Evolutionary conservation across 64 coral and sea anemone genomes (phyloP).

Genomic region (Porites australiensis): DNA sequence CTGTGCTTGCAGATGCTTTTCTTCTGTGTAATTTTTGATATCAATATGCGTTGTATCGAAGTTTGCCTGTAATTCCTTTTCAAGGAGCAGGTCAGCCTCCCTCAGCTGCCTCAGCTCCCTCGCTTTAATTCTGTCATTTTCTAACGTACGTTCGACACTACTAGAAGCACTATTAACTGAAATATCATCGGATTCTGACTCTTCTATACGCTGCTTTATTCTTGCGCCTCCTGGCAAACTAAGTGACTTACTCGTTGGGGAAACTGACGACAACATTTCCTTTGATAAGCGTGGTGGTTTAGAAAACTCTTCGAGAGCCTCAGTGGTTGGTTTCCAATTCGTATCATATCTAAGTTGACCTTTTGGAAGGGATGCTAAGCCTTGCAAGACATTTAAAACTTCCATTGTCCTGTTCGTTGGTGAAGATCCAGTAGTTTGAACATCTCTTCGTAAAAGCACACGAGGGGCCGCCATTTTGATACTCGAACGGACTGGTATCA

Average conservation of each 20-base stretch:
- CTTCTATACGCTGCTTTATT: neutral
- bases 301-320: slow-evolving; percentile 56
- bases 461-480: slow-evolving; percentile 17
- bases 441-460: neutral
- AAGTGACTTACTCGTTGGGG: neutral
- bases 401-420: neutral
- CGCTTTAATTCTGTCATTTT: neutral
- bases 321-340: slow-evolving; percentile 53
- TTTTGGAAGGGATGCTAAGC: slow-evolving; percentile 69
- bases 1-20: slow-evolving; percentile 41
- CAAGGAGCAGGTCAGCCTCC: neutral
- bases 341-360: slow-evolving; percentile 70
- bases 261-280: neutral
- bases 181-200: neutral
- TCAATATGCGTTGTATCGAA: slow-evolving; percentile 47
- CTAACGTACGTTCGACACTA: neutral
- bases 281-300: slow-evolving; percentile 34
- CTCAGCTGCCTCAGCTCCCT: too few species aligned
- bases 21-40: slow-evolving; percentile 39
- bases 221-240: neutral
- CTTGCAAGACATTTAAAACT: slow-evolving; percentile 52
- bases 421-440: neutral
- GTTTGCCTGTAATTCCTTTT: slow-evolving; percentile 50
- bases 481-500: slow-evolving; percentile 1
- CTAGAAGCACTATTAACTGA: neutral